phyloP scores from a whole-genome alignment of 2,888 invertebrate genomes.

The Alloplasta piceator region DNA sequence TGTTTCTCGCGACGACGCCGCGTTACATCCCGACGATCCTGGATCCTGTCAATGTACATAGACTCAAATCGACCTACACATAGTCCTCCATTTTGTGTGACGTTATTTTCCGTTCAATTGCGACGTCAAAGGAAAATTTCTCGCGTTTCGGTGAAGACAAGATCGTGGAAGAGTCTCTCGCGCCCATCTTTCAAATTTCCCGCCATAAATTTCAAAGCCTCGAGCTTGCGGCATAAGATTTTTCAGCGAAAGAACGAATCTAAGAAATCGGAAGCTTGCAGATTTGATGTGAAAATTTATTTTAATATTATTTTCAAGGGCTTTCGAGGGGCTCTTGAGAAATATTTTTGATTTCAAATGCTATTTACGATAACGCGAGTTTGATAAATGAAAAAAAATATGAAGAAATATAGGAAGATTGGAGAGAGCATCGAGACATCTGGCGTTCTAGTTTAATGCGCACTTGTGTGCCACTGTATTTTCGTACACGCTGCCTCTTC shows the following conservation, averaged over 20 bases:
- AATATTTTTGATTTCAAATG: conserved; percentile 10
- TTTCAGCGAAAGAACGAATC: too few relatives aligned
- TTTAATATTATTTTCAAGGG: too few relatives aligned
- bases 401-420: conserved; percentile 10
- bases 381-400: conserved; percentile 61
- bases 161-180: neutral
- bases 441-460: conserved; percentile 70
- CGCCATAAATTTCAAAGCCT: too few relatives aligned
- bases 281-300: too few relatives aligned
- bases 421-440: conserved; percentile 65
- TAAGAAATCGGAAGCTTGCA: too few relatives aligned
- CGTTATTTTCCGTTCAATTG: neutral
- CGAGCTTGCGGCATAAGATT: too few relatives aligned
- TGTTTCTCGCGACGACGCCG: conserved; percentile 55
- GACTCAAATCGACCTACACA: neutral
- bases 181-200: too few relatives aligned
- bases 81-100: neutral
- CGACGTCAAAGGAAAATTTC: conserved; percentile 34
- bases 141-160: conserved; percentile 30
- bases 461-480: conserved; percentile 69
- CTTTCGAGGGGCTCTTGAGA: neutral
- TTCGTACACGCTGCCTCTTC: conserved; percentile 57
- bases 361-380: conserved; percentile 60
- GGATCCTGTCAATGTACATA: conserved; percentile 1
- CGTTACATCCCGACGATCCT: conserved; percentile 31